Percentiles rank a stretch among this genome's conserved stretches.
phyloP scores from a whole-genome alignment of 1,140 invertebrate genomes.

The Zaprionus capensis region DNA sequence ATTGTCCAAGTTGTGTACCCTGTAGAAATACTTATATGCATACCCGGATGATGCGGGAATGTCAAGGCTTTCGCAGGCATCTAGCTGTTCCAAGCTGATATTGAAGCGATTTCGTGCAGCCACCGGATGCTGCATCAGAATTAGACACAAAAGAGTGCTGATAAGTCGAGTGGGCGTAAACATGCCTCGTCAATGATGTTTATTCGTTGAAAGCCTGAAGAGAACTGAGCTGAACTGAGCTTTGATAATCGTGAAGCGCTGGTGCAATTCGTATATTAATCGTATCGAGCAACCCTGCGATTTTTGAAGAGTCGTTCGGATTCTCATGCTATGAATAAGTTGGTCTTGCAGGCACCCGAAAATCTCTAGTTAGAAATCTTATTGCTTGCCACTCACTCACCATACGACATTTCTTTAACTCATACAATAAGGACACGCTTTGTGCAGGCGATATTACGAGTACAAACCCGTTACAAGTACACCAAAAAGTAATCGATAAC shows the following conservation, averaged over 20 bases:
- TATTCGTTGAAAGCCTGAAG: conserved; percentile 4
- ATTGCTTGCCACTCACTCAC: too few relatives aligned
- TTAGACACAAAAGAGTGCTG: conserved; percentile 38
- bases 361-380: too few relatives aligned
- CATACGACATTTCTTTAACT: too few relatives aligned
- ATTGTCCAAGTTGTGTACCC: conserved; percentile 62
- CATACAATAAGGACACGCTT: too few relatives aligned
- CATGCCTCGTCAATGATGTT: background rate
- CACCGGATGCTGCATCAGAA: conserved; percentile 26
- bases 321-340: too few relatives aligned
- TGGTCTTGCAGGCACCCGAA: too few relatives aligned
- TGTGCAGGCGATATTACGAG: too few relatives aligned
- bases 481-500: background rate
- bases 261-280: background rate
- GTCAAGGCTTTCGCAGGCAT: conserved; percentile 60
- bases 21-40: conserved; percentile 67
- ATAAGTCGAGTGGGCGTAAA: conserved; percentile 28
- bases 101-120: conserved; percentile 56
- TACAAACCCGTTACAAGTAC: too few relatives aligned
- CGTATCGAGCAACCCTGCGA: background rate
- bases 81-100: conserved; percentile 67
- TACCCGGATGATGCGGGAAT: conserved; percentile 56
- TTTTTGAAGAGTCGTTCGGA: background rate
- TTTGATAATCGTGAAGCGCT: conserved; percentile 42
- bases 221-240: conserved; percentile 13